A percentile compares a stretch with the other conserved stretches of the same genome.
Conservation (phyloP, 2,113 vertebrate genomes). For the Oncorhynchus nerka region DNA sequence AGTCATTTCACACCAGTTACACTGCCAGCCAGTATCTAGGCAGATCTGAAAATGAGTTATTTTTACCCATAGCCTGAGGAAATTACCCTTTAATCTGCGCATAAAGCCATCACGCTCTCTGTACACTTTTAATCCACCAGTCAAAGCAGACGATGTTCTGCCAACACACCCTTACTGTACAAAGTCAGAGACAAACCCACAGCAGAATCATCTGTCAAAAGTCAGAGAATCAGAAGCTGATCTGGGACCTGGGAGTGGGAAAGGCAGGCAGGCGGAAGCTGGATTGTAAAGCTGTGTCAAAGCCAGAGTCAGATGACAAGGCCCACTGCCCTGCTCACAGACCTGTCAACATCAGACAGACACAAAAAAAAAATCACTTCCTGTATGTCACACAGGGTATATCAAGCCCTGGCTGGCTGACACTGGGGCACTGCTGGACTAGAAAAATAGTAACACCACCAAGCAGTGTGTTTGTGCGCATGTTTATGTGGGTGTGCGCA, state of each 20-base stretch:
- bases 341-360: constrained; percentile 43
- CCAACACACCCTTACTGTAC: constrained; percentile 31
- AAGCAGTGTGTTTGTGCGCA: neutral
- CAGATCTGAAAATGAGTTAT: constrained; percentile 30
- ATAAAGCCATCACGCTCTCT: constrained; percentile 29
- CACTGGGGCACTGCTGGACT: neutral
- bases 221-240: constrained; percentile 31
- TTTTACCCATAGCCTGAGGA: constrained; percentile 24
- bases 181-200: neutral
- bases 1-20: no score
- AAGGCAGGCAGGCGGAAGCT: neutral
- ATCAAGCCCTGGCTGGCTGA: constrained; percentile 31
- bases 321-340: constrained; percentile 46
- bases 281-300: constrained; percentile 44
- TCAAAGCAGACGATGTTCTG: constrained; percentile 48
- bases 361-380: constrained; percentile 13
- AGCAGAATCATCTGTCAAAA: neutral
- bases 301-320: constrained; percentile 49
- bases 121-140: constrained; percentile 14
- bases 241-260: constrained; percentile 29
- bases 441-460: constrained; percentile 33
- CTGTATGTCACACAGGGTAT: constrained; percentile 44
- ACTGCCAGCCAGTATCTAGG: constrained; percentile 22
- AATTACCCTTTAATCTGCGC: constrained; percentile 38
- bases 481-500: neutral